Conservation (phyloP, 2,797 vertebrate genomes). For the Nasua narica region DNA sequence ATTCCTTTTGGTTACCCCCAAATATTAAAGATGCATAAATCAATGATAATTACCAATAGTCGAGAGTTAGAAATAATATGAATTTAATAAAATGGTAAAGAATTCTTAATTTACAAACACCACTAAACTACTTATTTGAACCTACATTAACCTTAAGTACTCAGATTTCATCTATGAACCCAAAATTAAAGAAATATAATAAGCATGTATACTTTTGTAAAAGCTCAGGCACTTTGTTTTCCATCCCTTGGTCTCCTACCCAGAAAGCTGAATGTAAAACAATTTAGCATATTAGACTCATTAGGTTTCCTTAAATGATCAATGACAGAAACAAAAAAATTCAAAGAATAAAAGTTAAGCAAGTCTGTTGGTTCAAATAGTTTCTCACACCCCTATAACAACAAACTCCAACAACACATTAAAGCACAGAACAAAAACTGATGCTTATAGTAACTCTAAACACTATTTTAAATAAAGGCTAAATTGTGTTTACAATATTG, state of each 20-base stretch:
- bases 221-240: constrained; percentile 19
- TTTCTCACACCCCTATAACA: neutral
- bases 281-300: neutral
- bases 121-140: neutral
- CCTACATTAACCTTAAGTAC: neutral
- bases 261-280: constrained; percentile 61
- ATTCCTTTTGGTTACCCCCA: neutral
- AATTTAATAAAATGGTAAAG: neutral
- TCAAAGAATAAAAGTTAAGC: constrained; percentile 26
- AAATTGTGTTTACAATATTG: neutral
- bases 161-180: constrained; percentile 12
- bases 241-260: neutral
- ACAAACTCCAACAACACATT: neutral
- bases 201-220: neutral
- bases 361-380: constrained; percentile 1
- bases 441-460: neutral
- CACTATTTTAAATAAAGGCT: constrained; percentile 1
- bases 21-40: constrained; percentile 27
- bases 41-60: constrained; percentile 31
- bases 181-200: constrained; percentile 23
- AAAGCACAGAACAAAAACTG: neutral
- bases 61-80: constrained; percentile 34
- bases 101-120: constrained; percentile 36
- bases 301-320: neutral
- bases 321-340: constrained; percentile 47